Conservation (phyloP, 1,140 invertebrate genomes). For the Bombus consobrinus region DNA sequence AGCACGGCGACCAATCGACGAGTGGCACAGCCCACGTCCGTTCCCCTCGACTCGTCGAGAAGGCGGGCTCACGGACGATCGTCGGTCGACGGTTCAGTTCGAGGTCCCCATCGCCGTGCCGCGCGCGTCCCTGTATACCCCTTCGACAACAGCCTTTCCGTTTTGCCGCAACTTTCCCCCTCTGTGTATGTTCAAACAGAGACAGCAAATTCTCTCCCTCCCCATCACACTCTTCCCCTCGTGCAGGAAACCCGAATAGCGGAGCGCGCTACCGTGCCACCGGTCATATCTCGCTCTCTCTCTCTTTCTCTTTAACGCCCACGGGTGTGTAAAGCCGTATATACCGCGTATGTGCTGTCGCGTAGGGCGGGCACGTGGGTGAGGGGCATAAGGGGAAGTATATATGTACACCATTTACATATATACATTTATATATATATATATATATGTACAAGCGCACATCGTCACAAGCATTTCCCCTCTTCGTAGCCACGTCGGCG, state of each 20-base stretch:
- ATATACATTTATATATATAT: conserved; percentile 10
- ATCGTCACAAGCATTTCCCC: conserved; percentile 42
- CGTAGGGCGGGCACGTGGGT: conserved; percentile 61
- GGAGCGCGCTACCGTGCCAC: conserved; percentile 61
- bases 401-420: conserved; percentile 18
- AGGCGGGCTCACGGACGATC: conserved; percentile 62
- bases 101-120: conserved; percentile 36
- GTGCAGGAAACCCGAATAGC: conserved; percentile 66
- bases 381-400: conserved; percentile 43
- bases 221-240: conserved; percentile 35
- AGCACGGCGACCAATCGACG: conserved; percentile 72
- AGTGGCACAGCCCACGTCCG: conserved; percentile 77
- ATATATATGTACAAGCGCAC: conserved; percentile 14
- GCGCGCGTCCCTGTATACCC: conserved; percentile 41
- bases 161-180: conserved; percentile 51
- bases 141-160: conserved; percentile 41
- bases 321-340: conserved; percentile 64
- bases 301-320: conserved; percentile 50
- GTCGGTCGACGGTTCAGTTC: conserved; percentile 53
- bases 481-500: conserved; percentile 56
- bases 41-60: conserved; percentile 67
- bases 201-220: conserved; percentile 24
- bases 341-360: conserved; percentile 47
- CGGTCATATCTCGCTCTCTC: conserved; percentile 40
- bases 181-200: conserved; percentile 44